Base-by-base conservation (phyloP, 2,113 vertebrate genomes). In the Rhinichthys klamathensis region DNA sequence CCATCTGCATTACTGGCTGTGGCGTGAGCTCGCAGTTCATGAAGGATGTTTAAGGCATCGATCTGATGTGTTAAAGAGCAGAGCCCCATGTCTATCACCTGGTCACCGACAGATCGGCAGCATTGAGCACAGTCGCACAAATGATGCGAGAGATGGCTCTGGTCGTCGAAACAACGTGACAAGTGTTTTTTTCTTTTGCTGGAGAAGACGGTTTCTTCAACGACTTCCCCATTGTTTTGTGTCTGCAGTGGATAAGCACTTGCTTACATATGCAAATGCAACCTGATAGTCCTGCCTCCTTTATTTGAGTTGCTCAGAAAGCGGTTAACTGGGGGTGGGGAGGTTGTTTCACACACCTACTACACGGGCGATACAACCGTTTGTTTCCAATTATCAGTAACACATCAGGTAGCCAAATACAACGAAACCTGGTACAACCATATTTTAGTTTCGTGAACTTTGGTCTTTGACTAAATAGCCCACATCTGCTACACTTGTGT, bases 231-330 rank as follows among this genome's bases (percentile, higher is more conserved):
- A 49, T 35, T 70, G 63, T 82, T 54, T 41, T 38, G 18, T 67
- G 44, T 51, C 21, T 12, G n/a, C 2, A 69, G 7, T 65, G 12
- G 78, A 23, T 51, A 27, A 35, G 16, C 41, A 12, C 18, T 35
- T n/a, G 79, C 79, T 82, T 82, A 51, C 80, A 70, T 21, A 82
- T 82, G 80, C 63, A 70, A 82, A 69, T 70, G 12, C 32, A 18
- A 70, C 63, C 18, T 51, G 63, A 82, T 49, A 79, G 76, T 41
- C 54, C 54, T 60, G 76, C 35, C 35, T 60, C 35, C 8, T 38
- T 16, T 12, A 18, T 21, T 65, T 15, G 4, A 27, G 32, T 6
- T 15, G 32, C 13, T 15, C 21, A 16, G 15, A 32, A 30, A 67
- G 10, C 44, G 5, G 27, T 23, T 35, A 46, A 25, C 46, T 16